Percentiles rank a stretch among this genome's conserved stretches.
phyloP scores from a whole-genome alignment of 2,888 invertebrate species.

The Candidula unifasciata region DNA sequence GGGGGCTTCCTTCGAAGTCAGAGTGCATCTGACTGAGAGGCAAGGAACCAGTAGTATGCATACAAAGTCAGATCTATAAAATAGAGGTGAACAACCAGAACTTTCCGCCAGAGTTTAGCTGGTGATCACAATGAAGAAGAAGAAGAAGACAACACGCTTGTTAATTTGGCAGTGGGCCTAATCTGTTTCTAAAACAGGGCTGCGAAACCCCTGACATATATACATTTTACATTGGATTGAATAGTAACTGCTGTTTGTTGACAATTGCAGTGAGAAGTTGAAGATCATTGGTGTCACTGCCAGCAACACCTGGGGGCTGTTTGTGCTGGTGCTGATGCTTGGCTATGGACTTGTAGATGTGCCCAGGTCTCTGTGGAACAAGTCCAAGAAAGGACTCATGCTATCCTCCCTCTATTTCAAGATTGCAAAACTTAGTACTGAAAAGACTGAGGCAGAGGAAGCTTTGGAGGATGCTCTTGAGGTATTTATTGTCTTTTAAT shows the following conservation, averaged over 20 bases:
- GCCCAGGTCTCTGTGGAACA: conserved; percentile 91
- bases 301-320: conserved; percentile 99
- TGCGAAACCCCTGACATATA: no score
- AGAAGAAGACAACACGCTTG: no score
- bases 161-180: no score
- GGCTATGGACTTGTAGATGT: conserved; percentile 97
- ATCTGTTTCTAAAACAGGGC: no score
- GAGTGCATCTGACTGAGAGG: no score
- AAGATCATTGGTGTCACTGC: conserved; percentile 98
- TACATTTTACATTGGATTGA: not conserved
- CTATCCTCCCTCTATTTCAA: conserved; percentile 93
- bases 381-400: conserved; percentile 89
- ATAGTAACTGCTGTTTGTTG: not conserved
- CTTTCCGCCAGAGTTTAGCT: no score
- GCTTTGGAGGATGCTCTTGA: conserved; percentile 95
- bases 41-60: no score
- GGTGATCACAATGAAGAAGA: no score
- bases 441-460: conserved; percentile 98
- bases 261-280: conserved; percentile 84
- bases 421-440: conserved; percentile 93
- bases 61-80: no score
- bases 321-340: conserved; percentile 92
- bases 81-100: no score
- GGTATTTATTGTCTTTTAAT: conserved; percentile 79
- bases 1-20: no score